Evolutionary conservation across 1,140 invertebrate genomes (phyloP), one percentile per base, ranked within the genome.

Genomic region (Nephotettix cincticeps): DNA sequence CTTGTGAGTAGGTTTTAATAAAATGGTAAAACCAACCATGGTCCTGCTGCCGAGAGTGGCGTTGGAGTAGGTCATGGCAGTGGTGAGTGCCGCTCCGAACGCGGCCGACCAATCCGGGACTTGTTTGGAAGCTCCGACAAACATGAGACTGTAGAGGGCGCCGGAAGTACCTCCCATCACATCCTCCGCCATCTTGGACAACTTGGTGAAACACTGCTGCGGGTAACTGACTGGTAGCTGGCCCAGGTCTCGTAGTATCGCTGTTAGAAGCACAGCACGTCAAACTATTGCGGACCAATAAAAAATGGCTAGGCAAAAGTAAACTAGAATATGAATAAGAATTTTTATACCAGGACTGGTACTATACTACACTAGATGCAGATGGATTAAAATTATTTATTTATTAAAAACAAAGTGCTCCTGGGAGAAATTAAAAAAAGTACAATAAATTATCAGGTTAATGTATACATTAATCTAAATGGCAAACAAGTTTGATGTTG

Each of bases 1-100:
- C n/a, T n/a, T n/a, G n/a, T n/a, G n/a, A n/a, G n/a, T n/a, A n/a
- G n/a, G n/a, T n/a, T n/a, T n/a, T n/a, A n/a, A n/a, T n/a, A n/a
- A n/a, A n/a, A n/a, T n/a, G n/a, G n/a, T n/a, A n/a, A n/a, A n/a
- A 76, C 78, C 80, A 75, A 92, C 86, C 90, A 94, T 90, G 36
- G 93, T 93, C 76, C 92, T 84, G 77, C 94, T 90, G 0, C 92
- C 92, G 11, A 86, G 82, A 72, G 85, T 83, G 0, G 91, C 91
- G 71, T 88, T 87, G 17, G 91, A 90, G 78, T 94, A 93, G 75
- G 88, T 90, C 68, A 84, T 83, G 6, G 93, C 84, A 0, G 85
- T 84, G 30, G 84, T 75, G 47, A 91, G 81, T 1, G 85, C 88
- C 14, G 75, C 78, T 68, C 81, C 76, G 77, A 86, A 84, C 0